A percentile compares a stretch with the other conserved stretches of the same genome.
These are phyloP conservation scores for Limonius californicus DNA, from an alignment of 1,140 invertebrate species.

Conservation along the genomic window DNA sequence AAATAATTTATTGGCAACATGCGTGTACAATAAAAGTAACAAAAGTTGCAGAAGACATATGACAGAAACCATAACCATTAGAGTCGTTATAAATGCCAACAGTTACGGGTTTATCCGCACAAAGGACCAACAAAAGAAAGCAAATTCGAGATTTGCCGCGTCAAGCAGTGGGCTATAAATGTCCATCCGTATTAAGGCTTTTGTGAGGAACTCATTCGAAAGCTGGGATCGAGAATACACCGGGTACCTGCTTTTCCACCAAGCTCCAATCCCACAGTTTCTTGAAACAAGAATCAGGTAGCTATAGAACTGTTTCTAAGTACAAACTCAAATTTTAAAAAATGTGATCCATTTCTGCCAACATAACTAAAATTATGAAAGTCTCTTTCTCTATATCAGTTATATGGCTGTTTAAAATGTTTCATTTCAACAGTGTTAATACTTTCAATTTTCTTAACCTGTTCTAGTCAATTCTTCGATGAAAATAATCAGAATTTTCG, in stretches of 20 bases:
- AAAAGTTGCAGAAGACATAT: conserved; percentile 28
- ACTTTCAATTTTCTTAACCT: too few species aligned
- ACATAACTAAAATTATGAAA: too few species aligned
- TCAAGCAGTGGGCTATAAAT: conserved; percentile 35
- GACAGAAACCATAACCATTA: conserved; percentile 38
- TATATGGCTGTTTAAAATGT: too few species aligned
- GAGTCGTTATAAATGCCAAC: conserved; percentile 39
- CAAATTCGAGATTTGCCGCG: conserved; percentile 39
- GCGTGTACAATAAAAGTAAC: conserved; percentile 26
- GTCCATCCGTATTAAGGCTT: conserved; percentile 35
- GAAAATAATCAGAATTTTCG: too few species aligned
- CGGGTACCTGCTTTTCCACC: not conserved
- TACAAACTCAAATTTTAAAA: too few species aligned
- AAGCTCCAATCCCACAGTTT: not conserved
- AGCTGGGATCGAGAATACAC: not conserved
- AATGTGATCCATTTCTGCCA: too few species aligned
- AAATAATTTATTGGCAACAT: conserved; percentile 28
- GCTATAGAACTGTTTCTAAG: too few species aligned
- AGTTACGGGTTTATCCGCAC: conserved; percentile 39
- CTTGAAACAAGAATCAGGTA: too few species aligned
- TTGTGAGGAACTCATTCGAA: conserved; percentile 19
- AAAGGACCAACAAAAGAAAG: conserved; percentile 37
- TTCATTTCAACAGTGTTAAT: too few species aligned
- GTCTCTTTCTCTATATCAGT: too few species aligned
- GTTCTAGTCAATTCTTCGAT: too few species aligned